A percentile compares a stretch with the other conserved stretches of the same genome.
Evolutionary conservation across 2,888 invertebrate species (phyloP).

Genomic region (Dolichomitus sp.): DNA sequence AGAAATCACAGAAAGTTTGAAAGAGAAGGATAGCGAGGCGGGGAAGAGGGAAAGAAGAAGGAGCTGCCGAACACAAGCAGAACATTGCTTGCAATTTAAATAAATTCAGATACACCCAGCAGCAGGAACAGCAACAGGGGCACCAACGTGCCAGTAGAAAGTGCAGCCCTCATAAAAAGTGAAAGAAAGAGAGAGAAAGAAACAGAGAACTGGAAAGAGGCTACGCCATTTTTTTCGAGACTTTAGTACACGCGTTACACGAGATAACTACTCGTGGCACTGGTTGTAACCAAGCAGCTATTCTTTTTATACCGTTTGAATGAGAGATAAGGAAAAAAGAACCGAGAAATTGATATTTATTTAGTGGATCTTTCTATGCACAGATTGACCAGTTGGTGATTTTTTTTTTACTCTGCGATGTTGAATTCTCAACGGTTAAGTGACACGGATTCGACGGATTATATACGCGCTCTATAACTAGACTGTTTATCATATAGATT

Average conservation of each 20-base stretch:
- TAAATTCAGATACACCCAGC: slow-evolving; percentile 80
- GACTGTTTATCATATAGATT: slow-evolving; percentile 85
- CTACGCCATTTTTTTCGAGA: slow-evolving; percentile 44
- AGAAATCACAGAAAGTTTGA: slow-evolving; percentile 35
- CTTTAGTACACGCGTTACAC: slow-evolving; percentile 64
- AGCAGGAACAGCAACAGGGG: slow-evolving; percentile 46
- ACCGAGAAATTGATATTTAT: slow-evolving; percentile 10
- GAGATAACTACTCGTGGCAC: slow-evolving; percentile 51
- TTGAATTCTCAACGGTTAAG: slow-evolving; percentile 69
- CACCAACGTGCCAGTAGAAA: slow-evolving; percentile 35
- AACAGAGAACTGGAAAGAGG: background rate
- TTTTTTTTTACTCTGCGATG: background rate
- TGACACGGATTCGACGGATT: slow-evolving; percentile 72
- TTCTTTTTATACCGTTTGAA: background rate
- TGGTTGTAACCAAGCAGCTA: slow-evolving; percentile 17
- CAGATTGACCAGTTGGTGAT: background rate
- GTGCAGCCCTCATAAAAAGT: slow-evolving; percentile 41
- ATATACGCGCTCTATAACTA: slow-evolving; percentile 72
- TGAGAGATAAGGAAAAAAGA: background rate
- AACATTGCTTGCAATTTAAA: slow-evolving; percentile 86
- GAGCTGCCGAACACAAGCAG: slow-evolving; percentile 85
- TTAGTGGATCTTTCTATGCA: slow-evolving; percentile 9
- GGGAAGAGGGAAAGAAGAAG: slow-evolving; percentile 74
- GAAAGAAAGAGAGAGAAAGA: slow-evolving; percentile 25
- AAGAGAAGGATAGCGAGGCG: slow-evolving; percentile 46